Percentiles rank a stretch among this genome's conserved stretches.
phyloP scores from a whole-genome alignment of 2,797 vertebrate species.

The Lophura swinhoii region DNA sequence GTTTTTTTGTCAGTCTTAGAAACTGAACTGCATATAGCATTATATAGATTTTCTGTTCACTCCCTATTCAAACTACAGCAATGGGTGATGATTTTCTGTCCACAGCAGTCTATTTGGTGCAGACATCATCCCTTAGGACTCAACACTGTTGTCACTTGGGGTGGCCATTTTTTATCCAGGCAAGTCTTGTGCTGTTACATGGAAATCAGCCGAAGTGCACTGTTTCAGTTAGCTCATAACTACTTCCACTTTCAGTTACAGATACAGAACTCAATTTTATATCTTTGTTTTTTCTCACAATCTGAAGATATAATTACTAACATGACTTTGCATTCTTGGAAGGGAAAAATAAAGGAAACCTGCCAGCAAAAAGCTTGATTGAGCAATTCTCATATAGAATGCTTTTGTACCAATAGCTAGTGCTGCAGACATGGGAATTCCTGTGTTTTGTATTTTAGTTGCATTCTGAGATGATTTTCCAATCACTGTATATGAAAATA shows the following conservation, averaged over 20 bases:
- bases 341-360: background rate
- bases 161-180: background rate
- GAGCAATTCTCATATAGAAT: background rate
- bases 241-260: background rate
- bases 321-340: background rate
- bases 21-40: rapidly evolving
- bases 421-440: background rate
- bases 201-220: background rate
- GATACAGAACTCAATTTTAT: background rate
- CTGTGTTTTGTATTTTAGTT: background rate
- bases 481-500: background rate
- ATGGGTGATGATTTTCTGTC: background rate
- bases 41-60: background rate
- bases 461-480: background rate
- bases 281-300: rapidly evolving
- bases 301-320: background rate
- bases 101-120: background rate
- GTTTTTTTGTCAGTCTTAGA: background rate
- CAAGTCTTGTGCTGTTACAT: background rate
- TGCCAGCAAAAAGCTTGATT: background rate
- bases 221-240: background rate
- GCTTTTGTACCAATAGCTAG: background rate
- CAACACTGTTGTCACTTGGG: background rate
- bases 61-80: background rate
- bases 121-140: background rate